Base-by-base conservation (phyloP, 2,888 invertebrate genomes). In the Sisyra nigra region DNA sequence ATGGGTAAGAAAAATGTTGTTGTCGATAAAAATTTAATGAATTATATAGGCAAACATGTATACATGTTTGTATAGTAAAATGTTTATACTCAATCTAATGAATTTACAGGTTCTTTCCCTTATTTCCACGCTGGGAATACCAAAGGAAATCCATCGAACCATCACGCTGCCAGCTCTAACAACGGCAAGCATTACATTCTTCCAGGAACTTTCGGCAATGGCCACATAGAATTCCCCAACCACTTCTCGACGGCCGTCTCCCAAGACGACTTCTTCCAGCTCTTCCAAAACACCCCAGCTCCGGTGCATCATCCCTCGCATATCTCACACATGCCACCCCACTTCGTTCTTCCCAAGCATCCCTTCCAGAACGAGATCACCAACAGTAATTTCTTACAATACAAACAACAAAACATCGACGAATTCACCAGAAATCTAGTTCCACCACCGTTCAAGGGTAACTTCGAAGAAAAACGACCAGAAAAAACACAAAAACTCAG, bases 371-470 rank as follows among this genome's bases (percentile, higher is more conserved):
- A 62, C 39, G 63, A 62, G 10, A 24, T 24, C 7, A 24, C 24
- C 7, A 24, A 24, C 7, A 24, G 24, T 24, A 24, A 64, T 56
- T 51, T 55, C 60, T 32, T 62, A 55, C 13, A 62, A 24, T 55
- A 59, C 48, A 62, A 64, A 40, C 52, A 57, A 44, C 56, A 61
- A 44, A 69, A 58, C 47, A 65, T 60, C 47, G 60, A 62, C 39
- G 63, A 62, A n/a, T 64, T 54, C 43, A 69, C 56, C 50, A 62
- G 52, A 60, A 70, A 58, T 56, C 60, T 56, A 51, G 65, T 52
- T 55, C 72, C 51, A 7, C 68, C 72, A 2, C 72, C 69, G 9
- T 60, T 58, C 41, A 59, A 63, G 1, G 66, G 68, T 52, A 49
- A 57, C 19, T 56, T 48, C 15, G 32, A 44, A 14, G 17, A 33